Base-by-base conservation (phyloP, 2,113 vertebrate genomes). In the Pitta sordida region DNA sequence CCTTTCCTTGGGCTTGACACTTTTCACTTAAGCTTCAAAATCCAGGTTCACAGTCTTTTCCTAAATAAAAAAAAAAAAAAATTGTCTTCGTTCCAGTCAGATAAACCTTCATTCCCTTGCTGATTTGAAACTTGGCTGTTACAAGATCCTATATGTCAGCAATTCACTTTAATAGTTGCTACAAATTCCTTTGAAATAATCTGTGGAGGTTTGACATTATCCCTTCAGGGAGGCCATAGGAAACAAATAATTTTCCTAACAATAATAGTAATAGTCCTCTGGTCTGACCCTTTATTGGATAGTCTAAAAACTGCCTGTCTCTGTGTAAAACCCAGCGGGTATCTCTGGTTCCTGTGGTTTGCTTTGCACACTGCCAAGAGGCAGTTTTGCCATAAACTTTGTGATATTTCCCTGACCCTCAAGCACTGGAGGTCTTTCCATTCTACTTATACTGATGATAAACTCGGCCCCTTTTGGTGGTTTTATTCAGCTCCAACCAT, bases 241-340 rank as follows among this genome's bases (percentile, higher is more conserved):
- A 90, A 96, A 95, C 44, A 95, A 96, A 93, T 75, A 41, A 88
- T 94, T 90, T 94, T 93, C 39, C 70, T 65, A 80, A 86, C 37
- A 79, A 70, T 74, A 97, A 81, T 2, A 86, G 74, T 17, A 74
- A 73, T 77, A 77, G 58, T 69, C 10, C 58, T 76, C 59, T 75
- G 65, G 23, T 86, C n/a, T 93, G 83, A 88, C 52, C 68, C 49
- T 81, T 86, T 73, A 65, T 44, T 79, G 73, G 46, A 5, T 8
- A 83, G 80, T 21, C 69, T 49, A 52, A 76, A 73, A 91, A 27
- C 39, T 74, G 56, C 30, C 55, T 80, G 76, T 44, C 52, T 76
- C 52, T 55, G 36, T 67, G 48, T 51, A 75, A 90, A 92, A 81
- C 49, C 32, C 81, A 94, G 81, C 27, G 3, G 91, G 88, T 69